Percentiles rank a stretch among this genome's conserved stretches.
These are phyloP conservation scores for Schizopygopsis malacanthus DNA, from an alignment of 2,797 vertebrate genomes.

Conservation along the genomic window DNA sequence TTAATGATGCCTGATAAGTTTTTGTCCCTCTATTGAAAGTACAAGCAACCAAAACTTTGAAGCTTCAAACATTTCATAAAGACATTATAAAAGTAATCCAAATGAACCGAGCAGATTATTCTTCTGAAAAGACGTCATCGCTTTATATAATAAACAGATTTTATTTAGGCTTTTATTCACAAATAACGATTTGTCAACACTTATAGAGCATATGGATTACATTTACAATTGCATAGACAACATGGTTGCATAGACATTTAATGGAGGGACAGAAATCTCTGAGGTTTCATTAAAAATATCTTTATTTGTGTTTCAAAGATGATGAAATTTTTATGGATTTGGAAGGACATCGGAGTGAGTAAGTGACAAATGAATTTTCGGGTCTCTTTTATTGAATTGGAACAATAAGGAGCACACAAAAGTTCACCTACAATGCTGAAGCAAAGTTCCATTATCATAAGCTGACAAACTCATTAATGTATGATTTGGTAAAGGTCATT, in stretches of 20 bases:
- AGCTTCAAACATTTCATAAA: neutral
- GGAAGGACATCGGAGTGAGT: neutral
- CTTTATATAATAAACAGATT: neutral
- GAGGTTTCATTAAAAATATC: neutral
- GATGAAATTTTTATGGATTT: neutral
- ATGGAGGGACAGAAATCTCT: neutral
- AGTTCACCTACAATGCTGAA: constrained; percentile 53
- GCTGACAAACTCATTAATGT: constrained; percentile 69
- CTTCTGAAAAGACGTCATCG: neutral
- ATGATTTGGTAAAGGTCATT: constrained; percentile 69
- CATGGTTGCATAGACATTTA: neutral
- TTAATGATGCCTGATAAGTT: neutral
- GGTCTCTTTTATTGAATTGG: neutral
- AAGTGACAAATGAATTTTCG: neutral
- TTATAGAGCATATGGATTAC: neutral
- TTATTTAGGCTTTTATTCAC: neutral
- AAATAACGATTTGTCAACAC: neutral
- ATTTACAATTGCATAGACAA: neutral
- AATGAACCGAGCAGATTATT: neutral
- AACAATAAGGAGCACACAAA: constrained; percentile 64
- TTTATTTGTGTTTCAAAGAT: neutral
- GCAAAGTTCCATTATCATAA: constrained; percentile 64
- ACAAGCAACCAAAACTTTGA: neutral
- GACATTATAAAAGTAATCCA: neutral
- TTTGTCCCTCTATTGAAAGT: neutral